A percentile compares a stretch with the other conserved stretches of the same genome.
Evolutionary conservation across 2,113 vertebrate genomes (phyloP).

Genomic region (Apaloderma vittatum): DNA sequence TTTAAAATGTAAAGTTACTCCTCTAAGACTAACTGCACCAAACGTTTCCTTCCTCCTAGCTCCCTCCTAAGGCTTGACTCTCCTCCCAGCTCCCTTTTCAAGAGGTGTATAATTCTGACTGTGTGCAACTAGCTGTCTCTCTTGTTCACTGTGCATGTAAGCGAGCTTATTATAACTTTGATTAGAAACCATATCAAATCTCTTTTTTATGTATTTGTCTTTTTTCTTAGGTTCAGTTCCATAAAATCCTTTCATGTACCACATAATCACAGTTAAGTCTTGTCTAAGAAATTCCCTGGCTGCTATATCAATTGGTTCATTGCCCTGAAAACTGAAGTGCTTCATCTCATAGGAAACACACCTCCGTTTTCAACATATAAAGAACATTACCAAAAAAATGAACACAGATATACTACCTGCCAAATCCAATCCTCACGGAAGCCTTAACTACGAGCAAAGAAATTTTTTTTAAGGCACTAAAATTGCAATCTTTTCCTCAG

Average conservation of each 20-base stretch:
- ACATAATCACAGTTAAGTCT: slow-evolving; percentile 10
- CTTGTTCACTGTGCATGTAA: not conserved
- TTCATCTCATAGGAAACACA: slow-evolving; percentile 2
- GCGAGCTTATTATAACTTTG: not conserved
- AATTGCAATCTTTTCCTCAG: not conserved
- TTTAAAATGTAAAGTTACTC: not conserved
- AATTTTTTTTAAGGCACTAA: not conserved
- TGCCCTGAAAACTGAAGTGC: not conserved
- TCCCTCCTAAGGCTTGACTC: not conserved
- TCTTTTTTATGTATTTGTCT: slow-evolving; percentile 23
- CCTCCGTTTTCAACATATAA: not conserved
- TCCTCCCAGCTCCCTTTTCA: not conserved
- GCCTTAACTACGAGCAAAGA: not conserved
- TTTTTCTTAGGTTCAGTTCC: slow-evolving; percentile 25
- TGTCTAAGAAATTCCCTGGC: slow-evolving; percentile 21
- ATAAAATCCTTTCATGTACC: not conserved
- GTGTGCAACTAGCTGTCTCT: not conserved
- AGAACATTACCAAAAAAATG: not conserved
- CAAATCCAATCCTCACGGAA: slow-evolving; percentile 1
- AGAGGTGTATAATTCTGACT: not conserved
- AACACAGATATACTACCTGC: slow-evolving; percentile 7
- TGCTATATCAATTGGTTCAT: not conserved
- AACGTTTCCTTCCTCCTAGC: not conserved
- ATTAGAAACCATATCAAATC: slow-evolving; percentile 24
- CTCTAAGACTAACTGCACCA: not conserved